These are phyloP conservation scores for Drosophila pruinosa DNA, from an alignment of 1,140 invertebrate genomes.

Conservation along the genomic window DNA sequence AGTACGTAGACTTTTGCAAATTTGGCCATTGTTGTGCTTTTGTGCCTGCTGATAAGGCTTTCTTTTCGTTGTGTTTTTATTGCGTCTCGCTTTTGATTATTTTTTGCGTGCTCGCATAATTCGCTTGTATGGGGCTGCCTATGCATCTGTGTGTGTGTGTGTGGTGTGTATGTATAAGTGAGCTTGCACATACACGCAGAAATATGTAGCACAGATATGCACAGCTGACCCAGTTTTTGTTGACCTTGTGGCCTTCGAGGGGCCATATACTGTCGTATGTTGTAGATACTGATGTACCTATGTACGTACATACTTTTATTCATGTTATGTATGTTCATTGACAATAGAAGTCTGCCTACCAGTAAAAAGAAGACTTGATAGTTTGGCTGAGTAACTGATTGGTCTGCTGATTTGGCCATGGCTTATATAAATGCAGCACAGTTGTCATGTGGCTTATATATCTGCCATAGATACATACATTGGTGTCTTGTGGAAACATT, in stretches of 20 bases:
- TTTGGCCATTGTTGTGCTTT: slow-evolving; percentile 43
- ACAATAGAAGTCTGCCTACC: slow-evolving; percentile 8
- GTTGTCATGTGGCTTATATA: slow-evolving; percentile 23
- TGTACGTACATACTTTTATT: slow-evolving; percentile 21
- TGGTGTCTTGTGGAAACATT: no score
- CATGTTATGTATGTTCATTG: slow-evolving; percentile 28
- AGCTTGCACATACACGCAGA: slow-evolving; percentile 5
- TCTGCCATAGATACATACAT: slow-evolving; percentile 4
- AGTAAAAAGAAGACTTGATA: slow-evolving; percentile 12
- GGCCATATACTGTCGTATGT: slow-evolving; percentile 18
- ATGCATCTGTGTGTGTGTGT: not conserved
- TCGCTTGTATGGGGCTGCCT: not conserved
- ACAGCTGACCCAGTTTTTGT: slow-evolving; percentile 68
- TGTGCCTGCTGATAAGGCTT: slow-evolving; percentile 24
- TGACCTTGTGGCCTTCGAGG: slow-evolving; percentile 67
- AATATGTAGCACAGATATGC: slow-evolving; percentile 52
- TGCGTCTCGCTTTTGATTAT: slow-evolving; percentile 38
- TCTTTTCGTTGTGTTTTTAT: slow-evolving; percentile 26
- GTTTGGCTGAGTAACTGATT: no score
- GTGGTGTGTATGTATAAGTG: not conserved
- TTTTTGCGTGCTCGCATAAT: slow-evolving; percentile 37
- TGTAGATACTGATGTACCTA: no score
- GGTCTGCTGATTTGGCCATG: slow-evolving; percentile 54
- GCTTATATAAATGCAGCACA: slow-evolving; percentile 65
- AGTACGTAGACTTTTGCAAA: slow-evolving; percentile 20